These are phyloP conservation scores for Tiphia femorata DNA, from an alignment of 2,888 invertebrate species.

Conservation along the genomic window DNA sequence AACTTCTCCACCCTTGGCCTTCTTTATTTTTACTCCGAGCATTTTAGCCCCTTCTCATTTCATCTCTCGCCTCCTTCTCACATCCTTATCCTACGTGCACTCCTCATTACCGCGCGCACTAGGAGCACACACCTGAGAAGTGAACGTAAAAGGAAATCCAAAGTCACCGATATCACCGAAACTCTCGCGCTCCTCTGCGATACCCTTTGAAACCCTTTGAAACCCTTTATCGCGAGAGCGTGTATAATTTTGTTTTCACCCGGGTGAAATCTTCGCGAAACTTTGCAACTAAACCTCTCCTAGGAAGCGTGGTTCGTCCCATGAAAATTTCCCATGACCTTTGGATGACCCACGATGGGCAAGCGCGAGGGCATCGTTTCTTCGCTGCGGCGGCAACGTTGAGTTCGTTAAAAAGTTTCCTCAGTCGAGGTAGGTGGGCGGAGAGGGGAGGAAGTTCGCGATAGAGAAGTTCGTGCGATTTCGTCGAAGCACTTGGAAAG, in stretches of 20 bases:
- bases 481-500: slow-evolving; percentile 7
- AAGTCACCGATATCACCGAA: no score
- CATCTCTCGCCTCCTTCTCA: slow-evolving; percentile 22
- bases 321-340: slow-evolving; percentile 24
- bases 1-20: slow-evolving; percentile 29
- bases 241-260: no score
- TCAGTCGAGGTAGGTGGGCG: no score
- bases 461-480: slow-evolving; percentile 9
- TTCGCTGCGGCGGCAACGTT: slow-evolving; percentile 3
- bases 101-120: no score
- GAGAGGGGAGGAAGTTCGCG: neutral
- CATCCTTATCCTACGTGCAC: slow-evolving; percentile 25
- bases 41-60: slow-evolving; percentile 33
- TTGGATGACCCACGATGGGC: slow-evolving; percentile 12
- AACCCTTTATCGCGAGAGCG: no score
- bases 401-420: slow-evolving; percentile 37
- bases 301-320: no score
- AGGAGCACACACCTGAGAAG: no score
- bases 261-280: no score
- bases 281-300: no score
- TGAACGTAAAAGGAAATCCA: no score
- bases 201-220: no score
- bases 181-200: no score
- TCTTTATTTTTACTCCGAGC: slow-evolving; percentile 11
- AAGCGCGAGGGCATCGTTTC: slow-evolving; percentile 11